These are phyloP conservation scores for Phthorimaea operculella DNA, from an alignment of 1,140 invertebrate species.

Conservation along the genomic window DNA sequence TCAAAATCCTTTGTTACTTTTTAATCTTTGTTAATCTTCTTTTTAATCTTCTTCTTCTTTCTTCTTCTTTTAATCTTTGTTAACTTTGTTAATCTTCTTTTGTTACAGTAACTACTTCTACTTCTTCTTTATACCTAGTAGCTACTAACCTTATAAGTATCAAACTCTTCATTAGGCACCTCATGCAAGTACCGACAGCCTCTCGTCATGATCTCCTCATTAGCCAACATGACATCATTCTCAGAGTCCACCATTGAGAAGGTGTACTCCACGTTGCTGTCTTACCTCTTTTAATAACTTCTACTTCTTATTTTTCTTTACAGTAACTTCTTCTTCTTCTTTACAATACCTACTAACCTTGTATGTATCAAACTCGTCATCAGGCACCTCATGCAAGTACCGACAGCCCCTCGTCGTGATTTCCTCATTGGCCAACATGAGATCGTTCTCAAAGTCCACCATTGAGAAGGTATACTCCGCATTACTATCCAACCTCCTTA, in stretches of 20 bases:
- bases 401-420: slow-evolving; percentile 59
- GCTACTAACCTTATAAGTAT: slow-evolving; percentile 39
- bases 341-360: slow-evolving; percentile 28
- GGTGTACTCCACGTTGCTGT: too few relatives aligned
- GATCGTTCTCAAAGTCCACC: slow-evolving; percentile 64
- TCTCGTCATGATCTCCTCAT: slow-evolving; percentile 46
- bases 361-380: slow-evolving; percentile 42
- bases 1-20: too few relatives aligned
- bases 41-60: too few relatives aligned
- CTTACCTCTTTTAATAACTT: too few relatives aligned
- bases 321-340: too few relatives aligned
- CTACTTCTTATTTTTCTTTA: too few relatives aligned
- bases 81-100: too few relatives aligned
- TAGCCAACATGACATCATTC: slow-evolving; percentile 58
- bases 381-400: slow-evolving; percentile 55
- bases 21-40: too few relatives aligned
- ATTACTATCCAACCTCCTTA: slow-evolving; percentile 9
- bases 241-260: slow-evolving; percentile 63
- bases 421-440: slow-evolving; percentile 43
- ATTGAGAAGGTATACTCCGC: slow-evolving; percentile 44
- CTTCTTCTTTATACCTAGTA: too few relatives aligned
- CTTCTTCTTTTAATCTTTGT: too few relatives aligned
- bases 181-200: slow-evolving; percentile 66
- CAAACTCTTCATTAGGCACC: slow-evolving; percentile 34
- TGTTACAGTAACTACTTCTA: too few relatives aligned